Base-by-base conservation (phyloP, 2,113 vertebrate genomes). In the Brachyhypopomus occidentalis region DNA sequence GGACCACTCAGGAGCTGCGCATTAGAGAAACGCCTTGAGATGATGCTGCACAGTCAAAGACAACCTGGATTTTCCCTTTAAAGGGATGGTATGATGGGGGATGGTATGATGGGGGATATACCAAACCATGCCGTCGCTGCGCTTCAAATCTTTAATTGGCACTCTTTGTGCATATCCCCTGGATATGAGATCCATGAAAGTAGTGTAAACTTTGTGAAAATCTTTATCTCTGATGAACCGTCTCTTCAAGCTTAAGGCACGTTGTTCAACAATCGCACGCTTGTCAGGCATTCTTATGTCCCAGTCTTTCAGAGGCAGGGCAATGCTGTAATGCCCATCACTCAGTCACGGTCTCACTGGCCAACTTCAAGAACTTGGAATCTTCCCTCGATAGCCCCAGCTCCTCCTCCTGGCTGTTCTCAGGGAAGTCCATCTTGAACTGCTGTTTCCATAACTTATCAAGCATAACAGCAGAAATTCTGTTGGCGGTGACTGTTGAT, bases 341-440 rank as follows among this genome's bases (percentile, higher is more conserved):
- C 48, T 17, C 0, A 70, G 34, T 63, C 1, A 25, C 25, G 11
- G 78, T 5, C n/a, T 75, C 5, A 5, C 8, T 62, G 48, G n/a
- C 83, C 23, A 74, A 17, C n/a, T 84, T 64, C 36, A 81, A 2
- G 14, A 78, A 81, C 27, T 52, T 38, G 1, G 7, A 27, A 27
- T 74, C 81, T 3, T 83, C 74, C 12, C 74, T 80, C 74, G 78
- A 83, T 14, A 70, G 25, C 2, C 69, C 75, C 5, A 27, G 8
- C n/a, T 60, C 55, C 5, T 82, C 72, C 52, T 80, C 66, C 30
- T 69, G 36, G 1, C 7, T 52, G 23, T 14, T 48, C 34, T 80
- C 78, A 66, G 81, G 73, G 52, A 85, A 83, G 19, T 83, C 80
- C 4, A 48, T 59, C 66, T 73, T 83, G 7, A 83, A 74, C 60